phyloP scores from a whole-genome alignment of 2,113 vertebrate genomes.

The Nycticebus coucang region DNA sequence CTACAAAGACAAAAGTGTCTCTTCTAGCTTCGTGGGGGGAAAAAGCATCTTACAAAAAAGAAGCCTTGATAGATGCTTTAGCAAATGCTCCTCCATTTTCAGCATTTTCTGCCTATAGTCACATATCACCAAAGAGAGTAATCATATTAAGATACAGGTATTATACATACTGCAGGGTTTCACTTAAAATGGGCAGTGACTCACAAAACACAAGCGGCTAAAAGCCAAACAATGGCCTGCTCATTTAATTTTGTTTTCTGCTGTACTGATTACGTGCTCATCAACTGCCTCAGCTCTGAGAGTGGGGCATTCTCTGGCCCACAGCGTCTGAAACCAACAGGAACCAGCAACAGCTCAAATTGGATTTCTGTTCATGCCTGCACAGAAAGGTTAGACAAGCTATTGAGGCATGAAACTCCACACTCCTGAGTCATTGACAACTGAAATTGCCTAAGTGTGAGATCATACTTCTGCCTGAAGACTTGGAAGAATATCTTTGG shows the following conservation, averaged over 20 bases:
- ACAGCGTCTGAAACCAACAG: neutral
- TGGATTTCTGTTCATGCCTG: constrained; percentile 49
- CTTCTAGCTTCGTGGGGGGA: neutral
- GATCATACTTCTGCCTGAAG: neutral
- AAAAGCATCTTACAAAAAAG: neutral
- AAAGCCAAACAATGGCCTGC: neutral
- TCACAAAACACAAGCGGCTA: neutral
- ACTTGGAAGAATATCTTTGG: neutral
- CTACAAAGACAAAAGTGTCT: neutral
- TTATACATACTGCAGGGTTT: neutral
- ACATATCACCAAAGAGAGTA: constrained; percentile 1
- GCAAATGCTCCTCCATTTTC: constrained; percentile 14
- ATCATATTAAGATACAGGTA: constrained; percentile 12
- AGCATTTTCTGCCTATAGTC: constrained; percentile 46
- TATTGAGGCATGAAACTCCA: neutral
- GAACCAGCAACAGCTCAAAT: constrained; percentile 8
- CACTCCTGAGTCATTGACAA: neutral
- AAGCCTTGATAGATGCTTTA: neutral
- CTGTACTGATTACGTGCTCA: neutral
- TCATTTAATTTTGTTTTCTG: constrained; percentile 29
- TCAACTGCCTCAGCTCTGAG: neutral
- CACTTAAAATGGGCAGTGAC: constrained; percentile 11
- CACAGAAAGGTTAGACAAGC: constrained; percentile 24
- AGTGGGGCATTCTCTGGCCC: neutral
- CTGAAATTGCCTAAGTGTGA: neutral